phyloP scores from a whole-genome alignment of 2,888 invertebrate genomes.

The Serripes groenlandicus region DNA sequence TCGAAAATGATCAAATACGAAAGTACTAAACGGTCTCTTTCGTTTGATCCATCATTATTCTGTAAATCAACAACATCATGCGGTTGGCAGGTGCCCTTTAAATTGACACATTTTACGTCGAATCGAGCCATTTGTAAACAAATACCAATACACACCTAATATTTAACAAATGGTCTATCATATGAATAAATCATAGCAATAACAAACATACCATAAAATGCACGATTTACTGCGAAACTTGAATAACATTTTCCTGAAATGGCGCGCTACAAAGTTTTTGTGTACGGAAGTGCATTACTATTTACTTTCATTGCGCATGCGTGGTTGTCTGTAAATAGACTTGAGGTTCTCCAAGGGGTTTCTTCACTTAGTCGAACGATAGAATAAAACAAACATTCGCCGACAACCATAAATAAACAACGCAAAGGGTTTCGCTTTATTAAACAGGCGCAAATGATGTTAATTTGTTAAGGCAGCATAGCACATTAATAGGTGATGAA shows the following conservation, averaged over 20 bases:
- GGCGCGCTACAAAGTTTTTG: slow-evolving; percentile 60
- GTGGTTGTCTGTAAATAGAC: slow-evolving; percentile 10
- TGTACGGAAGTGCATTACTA: slow-evolving; percentile 41
- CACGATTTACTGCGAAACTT: slow-evolving; percentile 1
- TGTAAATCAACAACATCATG: too few relatives aligned
- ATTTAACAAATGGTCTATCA: not conserved
- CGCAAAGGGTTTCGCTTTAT: too few relatives aligned
- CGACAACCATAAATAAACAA: too few relatives aligned
- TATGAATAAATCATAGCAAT: not conserved
- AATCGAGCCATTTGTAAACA: not conserved
- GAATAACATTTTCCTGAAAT: slow-evolving; percentile 34
- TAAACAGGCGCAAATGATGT: too few relatives aligned
- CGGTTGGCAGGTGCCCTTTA: slow-evolving; percentile 8
- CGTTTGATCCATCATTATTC: too few relatives aligned
- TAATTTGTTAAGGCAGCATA: too few relatives aligned
- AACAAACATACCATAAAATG: not conserved
- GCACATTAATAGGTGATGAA: too few relatives aligned
- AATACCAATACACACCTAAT: not conserved
- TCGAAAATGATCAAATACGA: too few relatives aligned
- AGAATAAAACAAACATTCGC: too few relatives aligned
- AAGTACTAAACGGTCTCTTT: too few relatives aligned
- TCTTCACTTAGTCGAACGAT: too few relatives aligned
- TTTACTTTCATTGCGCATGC: slow-evolving; percentile 18
- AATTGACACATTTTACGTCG: not conserved
- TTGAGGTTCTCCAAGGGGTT: slow-evolving; percentile 1